Conservation (phyloP, 2,888 invertebrate genomes). For the Drosophila sordidula region DNA sequence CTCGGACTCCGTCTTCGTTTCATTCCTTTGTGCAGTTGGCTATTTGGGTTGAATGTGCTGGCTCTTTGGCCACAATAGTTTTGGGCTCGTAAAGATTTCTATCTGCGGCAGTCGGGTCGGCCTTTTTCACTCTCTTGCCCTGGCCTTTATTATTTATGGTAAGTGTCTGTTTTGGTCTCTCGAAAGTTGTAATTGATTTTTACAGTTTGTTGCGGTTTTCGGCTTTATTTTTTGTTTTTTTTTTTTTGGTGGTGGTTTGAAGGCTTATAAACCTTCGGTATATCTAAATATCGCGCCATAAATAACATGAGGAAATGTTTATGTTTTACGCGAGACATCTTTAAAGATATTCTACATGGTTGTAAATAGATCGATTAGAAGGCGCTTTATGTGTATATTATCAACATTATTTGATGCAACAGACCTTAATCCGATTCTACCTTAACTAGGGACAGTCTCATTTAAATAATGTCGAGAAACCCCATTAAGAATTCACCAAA, state of each 20-base stretch:
- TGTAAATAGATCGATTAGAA: constrained; percentile 11
- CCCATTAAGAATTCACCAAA: constrained; percentile 31
- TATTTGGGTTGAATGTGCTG: constrained; percentile 54
- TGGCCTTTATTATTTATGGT: constrained; percentile 70
- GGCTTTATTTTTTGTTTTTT: constrained; percentile 5
- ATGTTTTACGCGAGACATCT: constrained; percentile 5
- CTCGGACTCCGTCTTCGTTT: constrained; percentile 17
- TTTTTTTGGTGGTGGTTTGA: constrained; percentile 1
- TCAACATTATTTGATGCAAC: constrained; percentile 8
- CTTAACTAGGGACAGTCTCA: constrained; percentile 34
- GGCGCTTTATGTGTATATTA: constrained; percentile 6
- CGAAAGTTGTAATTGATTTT: constrained; percentile 67
- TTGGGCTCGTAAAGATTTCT: constrained; percentile 67
- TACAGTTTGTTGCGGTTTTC: constrained; percentile 46
- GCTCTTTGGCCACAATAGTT: constrained; percentile 63
- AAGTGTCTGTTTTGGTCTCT: constrained; percentile 53
- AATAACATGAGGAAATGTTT: constrained; percentile 45
- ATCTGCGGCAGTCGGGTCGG: constrained; percentile 36
- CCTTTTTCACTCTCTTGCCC: constrained; percentile 21
- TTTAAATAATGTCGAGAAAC: constrained; percentile 51
- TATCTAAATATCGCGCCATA: constrained; percentile 51
- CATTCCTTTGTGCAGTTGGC: constrained; percentile 45
- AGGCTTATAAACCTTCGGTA: constrained; percentile 42
- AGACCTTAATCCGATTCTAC: constrained; percentile 29
- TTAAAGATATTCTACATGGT: neutral